Conservation (phyloP, 2,797 vertebrate species). For the Onychomys arenicola region DNA sequence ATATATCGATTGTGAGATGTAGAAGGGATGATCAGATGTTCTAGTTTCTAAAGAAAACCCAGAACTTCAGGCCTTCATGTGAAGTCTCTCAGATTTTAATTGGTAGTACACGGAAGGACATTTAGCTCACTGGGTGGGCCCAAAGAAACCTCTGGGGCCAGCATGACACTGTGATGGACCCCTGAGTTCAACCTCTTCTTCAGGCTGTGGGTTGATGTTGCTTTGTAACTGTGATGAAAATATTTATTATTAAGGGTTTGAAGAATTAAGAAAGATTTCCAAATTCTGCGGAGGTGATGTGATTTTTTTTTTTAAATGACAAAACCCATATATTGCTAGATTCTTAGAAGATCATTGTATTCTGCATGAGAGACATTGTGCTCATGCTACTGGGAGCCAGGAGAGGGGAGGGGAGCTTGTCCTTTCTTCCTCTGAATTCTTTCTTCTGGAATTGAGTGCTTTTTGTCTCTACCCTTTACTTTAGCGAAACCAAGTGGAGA, state of each 20-base stretch:
- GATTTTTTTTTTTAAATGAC: constrained; percentile 37
- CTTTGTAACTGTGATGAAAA: background rate
- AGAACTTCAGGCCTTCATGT: background rate
- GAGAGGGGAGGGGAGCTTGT: constrained; percentile 19
- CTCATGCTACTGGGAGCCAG: background rate
- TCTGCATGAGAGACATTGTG: background rate
- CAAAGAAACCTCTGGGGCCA: background rate
- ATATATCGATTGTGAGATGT: background rate
- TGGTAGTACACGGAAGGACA: background rate
- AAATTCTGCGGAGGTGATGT: constrained; percentile 21
- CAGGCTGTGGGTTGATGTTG: background rate
- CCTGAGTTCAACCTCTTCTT: background rate
- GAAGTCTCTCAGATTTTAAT: background rate
- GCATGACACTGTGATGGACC: background rate
- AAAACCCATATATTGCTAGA: constrained; percentile 36
- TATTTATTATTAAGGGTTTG: constrained; percentile 7
- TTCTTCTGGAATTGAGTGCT: constrained; percentile 63
- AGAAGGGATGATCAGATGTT: background rate
- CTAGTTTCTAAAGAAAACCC: constrained; percentile 36
- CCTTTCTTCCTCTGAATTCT: constrained; percentile 63
- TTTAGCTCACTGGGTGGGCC: background rate
- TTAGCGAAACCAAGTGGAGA: constrained; percentile 66
- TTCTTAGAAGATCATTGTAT: background rate
- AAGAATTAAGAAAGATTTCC: constrained; percentile 58
- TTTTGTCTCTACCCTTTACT: constrained; percentile 63